Conservation (phyloP, 2,113 vertebrate species). For the Haplochromis vanheusdeni region DNA sequence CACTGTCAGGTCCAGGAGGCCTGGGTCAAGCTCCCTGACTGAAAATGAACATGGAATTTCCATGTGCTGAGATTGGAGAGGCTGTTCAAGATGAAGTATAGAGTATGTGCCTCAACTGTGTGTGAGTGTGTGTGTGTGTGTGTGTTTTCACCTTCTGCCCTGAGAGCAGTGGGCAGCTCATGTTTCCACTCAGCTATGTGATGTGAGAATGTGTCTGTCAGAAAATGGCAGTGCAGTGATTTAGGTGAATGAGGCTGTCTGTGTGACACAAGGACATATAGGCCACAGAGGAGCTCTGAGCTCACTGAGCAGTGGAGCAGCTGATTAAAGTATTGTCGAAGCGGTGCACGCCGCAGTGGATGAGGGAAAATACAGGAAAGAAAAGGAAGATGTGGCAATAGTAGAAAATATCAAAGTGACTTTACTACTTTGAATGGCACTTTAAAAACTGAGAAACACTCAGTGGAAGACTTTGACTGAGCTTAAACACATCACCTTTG, state of each 20-base stretch:
- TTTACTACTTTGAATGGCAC: background rate
- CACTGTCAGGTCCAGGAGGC: background rate
- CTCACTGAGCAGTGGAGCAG: conserved; percentile 38
- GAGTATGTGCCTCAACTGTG: background rate
- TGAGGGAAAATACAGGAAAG: background rate
- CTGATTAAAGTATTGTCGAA: conserved; percentile 27
- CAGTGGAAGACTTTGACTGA: background rate
- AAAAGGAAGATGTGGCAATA: background rate
- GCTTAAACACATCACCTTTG: background rate
- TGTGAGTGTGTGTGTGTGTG: background rate
- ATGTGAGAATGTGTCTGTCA: conserved; percentile 42
- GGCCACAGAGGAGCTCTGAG: conserved; percentile 29
- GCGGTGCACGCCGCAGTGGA: background rate
- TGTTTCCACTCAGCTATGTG: conserved; percentile 47
- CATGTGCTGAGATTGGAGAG: conserved; percentile 15
- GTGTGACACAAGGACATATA: conserved; percentile 13
- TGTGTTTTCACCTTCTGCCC: conserved; percentile 7
- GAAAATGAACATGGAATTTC: conserved; percentile 21
- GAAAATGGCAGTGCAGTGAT: background rate
- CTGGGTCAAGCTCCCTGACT: background rate
- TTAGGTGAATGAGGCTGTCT: background rate
- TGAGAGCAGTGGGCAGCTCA: conserved; percentile 8
- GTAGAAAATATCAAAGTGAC: background rate
- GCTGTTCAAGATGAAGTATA: background rate
- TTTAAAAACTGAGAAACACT: background rate